Evolutionary conservation across 2,888 invertebrate genomes (phyloP).

Genomic region (Pycnomerus fuliginosus): DNA sequence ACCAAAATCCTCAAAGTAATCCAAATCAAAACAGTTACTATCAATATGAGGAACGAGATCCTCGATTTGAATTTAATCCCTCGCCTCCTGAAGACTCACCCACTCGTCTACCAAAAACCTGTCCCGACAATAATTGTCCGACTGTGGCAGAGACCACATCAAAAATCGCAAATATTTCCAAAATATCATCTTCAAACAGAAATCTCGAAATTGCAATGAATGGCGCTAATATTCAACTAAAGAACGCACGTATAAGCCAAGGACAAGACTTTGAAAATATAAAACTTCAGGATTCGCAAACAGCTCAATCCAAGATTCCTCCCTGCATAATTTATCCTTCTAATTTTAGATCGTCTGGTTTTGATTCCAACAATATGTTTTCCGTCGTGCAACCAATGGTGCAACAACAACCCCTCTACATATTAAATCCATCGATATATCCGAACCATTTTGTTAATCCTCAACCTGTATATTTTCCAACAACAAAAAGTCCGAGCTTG

Average conservation of each 20-base stretch:
- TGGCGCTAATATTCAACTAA: slow-evolving; percentile 4
- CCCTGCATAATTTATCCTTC: too few species aligned
- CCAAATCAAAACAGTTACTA: too few species aligned
- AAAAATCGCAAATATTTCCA: slow-evolving; percentile 11
- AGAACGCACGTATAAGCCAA: slow-evolving; percentile 8
- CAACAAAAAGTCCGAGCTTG: slow-evolving; percentile 24
- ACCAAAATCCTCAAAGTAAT: too few species aligned
- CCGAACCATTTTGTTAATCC: slow-evolving; percentile 22
- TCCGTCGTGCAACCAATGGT: too few species aligned
- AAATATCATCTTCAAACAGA: slow-evolving; percentile 2
- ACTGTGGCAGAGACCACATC: slow-evolving; percentile 8
- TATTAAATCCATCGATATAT: slow-evolving; percentile 38
- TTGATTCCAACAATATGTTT: too few species aligned
- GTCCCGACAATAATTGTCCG: slow-evolving; percentile 9
- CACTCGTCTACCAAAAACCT: background rate
- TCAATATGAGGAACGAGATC: too few species aligned
- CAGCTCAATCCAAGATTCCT: too few species aligned
- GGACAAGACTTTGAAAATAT: slow-evolving; percentile 12
- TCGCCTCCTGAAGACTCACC: too few species aligned
- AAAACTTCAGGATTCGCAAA: too few species aligned
- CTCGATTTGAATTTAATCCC: too few species aligned
- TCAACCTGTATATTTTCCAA: background rate
- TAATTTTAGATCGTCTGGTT: slow-evolving; percentile 21
- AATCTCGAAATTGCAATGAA: slow-evolving; percentile 12
- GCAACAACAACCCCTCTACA: slow-evolving; percentile 29